Evolutionary conservation across 2,113 vertebrate species (phyloP).

Genomic region (Lethenteron camtschaticum): DNA sequence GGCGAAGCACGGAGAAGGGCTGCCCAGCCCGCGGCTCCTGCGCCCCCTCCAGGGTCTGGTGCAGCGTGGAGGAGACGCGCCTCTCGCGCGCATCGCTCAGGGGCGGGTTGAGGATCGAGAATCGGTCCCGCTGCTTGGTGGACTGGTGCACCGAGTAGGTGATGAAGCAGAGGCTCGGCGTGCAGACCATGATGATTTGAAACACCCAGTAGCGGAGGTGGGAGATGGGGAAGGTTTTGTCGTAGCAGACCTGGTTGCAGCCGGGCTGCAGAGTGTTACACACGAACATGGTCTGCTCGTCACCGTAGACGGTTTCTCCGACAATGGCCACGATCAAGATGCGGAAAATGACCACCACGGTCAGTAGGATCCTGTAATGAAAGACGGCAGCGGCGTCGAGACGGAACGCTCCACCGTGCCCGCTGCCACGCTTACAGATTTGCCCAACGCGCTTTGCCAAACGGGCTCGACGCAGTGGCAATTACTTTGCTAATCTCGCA

Average conservation of each 20-base stretch:
- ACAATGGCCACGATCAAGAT: constrained; percentile 65
- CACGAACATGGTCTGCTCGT: constrained; percentile 58
- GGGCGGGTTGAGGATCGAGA: constrained; percentile 74
- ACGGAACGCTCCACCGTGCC: too few relatives aligned
- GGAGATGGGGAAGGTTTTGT: constrained; percentile 62
- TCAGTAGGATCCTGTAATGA: constrained; percentile 50
- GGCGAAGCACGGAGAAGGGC: too few relatives aligned
- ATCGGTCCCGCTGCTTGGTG: constrained; percentile 69
- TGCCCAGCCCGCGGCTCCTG: constrained; percentile 35
- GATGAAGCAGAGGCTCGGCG: constrained; percentile 49
- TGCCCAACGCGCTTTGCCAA: too few relatives aligned
- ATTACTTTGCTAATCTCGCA: too few relatives aligned
- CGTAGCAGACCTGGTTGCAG: constrained; percentile 69
- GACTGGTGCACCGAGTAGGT: constrained; percentile 67
- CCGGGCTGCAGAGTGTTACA: constrained; percentile 77
- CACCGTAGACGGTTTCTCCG: constrained; percentile 56
- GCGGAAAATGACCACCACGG: constrained; percentile 64
- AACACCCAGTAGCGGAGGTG: constrained; percentile 89
- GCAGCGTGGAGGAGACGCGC: constrained; percentile 32
- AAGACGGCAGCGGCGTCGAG: neutral
- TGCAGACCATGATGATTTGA: constrained; percentile 60
- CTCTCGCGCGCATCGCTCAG: constrained; percentile 56
- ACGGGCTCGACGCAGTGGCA: too few relatives aligned
- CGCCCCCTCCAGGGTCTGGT: constrained; percentile 83
- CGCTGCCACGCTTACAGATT: too few relatives aligned